Base-by-base conservation (phyloP, 2,113 vertebrate species). In the Hypanus sabinus region DNA sequence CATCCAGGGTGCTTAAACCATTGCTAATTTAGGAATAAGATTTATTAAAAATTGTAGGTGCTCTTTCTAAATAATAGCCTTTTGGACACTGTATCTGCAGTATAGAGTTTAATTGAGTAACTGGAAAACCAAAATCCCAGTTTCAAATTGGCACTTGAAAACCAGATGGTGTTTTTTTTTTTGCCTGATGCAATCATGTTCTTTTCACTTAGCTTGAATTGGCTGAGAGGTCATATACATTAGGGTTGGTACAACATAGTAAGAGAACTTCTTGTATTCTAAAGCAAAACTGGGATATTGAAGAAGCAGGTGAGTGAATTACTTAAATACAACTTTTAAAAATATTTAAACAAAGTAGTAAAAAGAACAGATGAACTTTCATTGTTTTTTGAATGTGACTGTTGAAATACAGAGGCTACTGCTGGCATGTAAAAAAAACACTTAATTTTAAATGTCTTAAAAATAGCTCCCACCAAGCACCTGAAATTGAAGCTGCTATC, bases 241-340 rank as follows among this genome's bases (percentile, higher is more conserved):
- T 33, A 33, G 85, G 85, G 85, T 16, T 68, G 36, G 81, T 90
- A 20, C n/a, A 33, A 65, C 30, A 65, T 60, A 87, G 30, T 62
- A 2, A 36, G 1, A 87, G 12, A 65, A 33, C n/a, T 65, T 65
- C 85, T 88, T 18, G 8, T 16, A 18, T 20, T 27, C 14, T 65
- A 62, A 65, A 62, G 30, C 16, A n/a, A 79, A 76, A 76, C 75
- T 76, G 27, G 30, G 30, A 62, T 24, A 62, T 18, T 62, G 14
- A 68, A 62, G n/a, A 90, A 90, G 20, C n/a, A 33, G 85, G 85
- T 90, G 65, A 90, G 81, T 85, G 46, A 85, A 57, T 5, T 90
- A 33, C 8, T 90, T 33, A 33, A 65, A 90, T 65, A 65, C 0
- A 90, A 33, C 62, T n/a, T n/a, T 33, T 33, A 90, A 16, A 68